Evolutionary conservation across 2,797 vertebrate species (phyloP).

Genomic region (Myotis daubentonii): DNA sequence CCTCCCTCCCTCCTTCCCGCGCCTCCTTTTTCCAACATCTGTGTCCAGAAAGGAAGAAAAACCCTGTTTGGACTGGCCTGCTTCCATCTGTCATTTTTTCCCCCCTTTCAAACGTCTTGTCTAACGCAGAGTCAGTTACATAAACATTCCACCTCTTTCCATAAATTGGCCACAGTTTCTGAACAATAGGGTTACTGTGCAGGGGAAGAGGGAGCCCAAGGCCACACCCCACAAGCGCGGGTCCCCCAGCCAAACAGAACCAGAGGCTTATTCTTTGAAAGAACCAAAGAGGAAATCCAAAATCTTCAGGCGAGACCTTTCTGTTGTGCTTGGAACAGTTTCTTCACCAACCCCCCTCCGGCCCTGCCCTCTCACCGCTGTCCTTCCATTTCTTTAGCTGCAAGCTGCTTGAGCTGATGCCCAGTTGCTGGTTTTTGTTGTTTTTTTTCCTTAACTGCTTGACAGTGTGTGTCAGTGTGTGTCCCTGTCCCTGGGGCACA

Average conservation of each 20-base stretch:
- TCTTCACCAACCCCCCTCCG: slow-evolving; percentile 72
- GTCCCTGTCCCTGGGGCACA: slow-evolving; percentile 2
- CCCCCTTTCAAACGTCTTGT: slow-evolving; percentile 83
- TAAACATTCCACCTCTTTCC: slow-evolving; percentile 90
- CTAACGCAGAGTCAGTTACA: slow-evolving; percentile 89
- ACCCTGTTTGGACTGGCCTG: slow-evolving; percentile 89
- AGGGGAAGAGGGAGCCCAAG: slow-evolving; percentile 85
- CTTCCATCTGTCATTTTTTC: slow-evolving; percentile 82
- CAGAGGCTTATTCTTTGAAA: slow-evolving; percentile 90
- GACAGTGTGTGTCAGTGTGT: slow-evolving; percentile 38
- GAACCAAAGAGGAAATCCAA: slow-evolving; percentile 90
- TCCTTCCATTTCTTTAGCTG: slow-evolving; percentile 68
- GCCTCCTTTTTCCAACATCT: slow-evolving; percentile 86
- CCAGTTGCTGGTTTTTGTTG: slow-evolving; percentile 30
- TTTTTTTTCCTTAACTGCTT: slow-evolving; percentile 13
- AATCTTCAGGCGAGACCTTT: slow-evolving; percentile 88
- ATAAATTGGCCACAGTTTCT: slow-evolving; percentile 88
- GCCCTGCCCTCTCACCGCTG: slow-evolving; percentile 62
- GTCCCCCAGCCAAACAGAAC: slow-evolving; percentile 86
- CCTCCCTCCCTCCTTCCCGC: slow-evolving; percentile 31
- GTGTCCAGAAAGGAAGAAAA: slow-evolving; percentile 91
- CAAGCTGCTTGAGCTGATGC: slow-evolving; percentile 74
- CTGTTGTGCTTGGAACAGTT: slow-evolving; percentile 89
- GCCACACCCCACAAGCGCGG: slow-evolving; percentile 87
- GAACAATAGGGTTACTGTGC: slow-evolving; percentile 92